Base-by-base conservation (phyloP, 2,888 invertebrate species). In the Drosophila hamatofila region DNA sequence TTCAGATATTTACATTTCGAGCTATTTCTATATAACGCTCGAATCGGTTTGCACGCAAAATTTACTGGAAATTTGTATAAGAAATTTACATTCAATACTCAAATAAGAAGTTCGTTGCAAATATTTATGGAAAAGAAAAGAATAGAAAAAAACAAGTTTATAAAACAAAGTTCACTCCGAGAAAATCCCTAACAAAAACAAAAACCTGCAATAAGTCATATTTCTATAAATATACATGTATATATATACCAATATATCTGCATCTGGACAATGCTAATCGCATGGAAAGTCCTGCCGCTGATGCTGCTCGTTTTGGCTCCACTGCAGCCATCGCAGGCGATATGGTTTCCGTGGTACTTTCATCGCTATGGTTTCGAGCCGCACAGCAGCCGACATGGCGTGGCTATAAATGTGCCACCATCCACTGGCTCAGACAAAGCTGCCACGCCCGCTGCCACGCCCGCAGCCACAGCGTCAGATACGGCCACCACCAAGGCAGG, bases 271-370 rank as follows among this genome's bases (percentile, higher is more conserved):
- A 80, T 77, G 77, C 48, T 46, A 49, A 48, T 52, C n/a, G 46
- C 46, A 4, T 65, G 52, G 57, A 37, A 16, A 51, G 3, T 39
- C 6, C 5, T 48, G 25, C 7, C 46, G 16, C 18, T 52, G 25
- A 25, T 68, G 18, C 18, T 56, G 12, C 30, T 67, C 54, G 55
- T 88, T 23, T n/a, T 80, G 35, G 41, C 75, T 5, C 35, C 56
- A n/a, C 33, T 74, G 44, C 55, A 68, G 8, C 1, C 25, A 1
- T 42, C 67, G 21, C 21, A 56, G 25, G 69, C 69, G 18, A 88
- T 89, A 54, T 86, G 86, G 90, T 86, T 86, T 72, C 86, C 86
- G 14, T 86, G 86, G 86, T 86, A 86, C 44, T 89, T 85, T 8
- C 79, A 86, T 42, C 67, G 70, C 7, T 88, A 78, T 42, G 86